Evolutionary conservation across 2,888 invertebrate genomes (phyloP), one percentile per base, ranked within the genome.

Genomic region (Tachina fera): DNA sequence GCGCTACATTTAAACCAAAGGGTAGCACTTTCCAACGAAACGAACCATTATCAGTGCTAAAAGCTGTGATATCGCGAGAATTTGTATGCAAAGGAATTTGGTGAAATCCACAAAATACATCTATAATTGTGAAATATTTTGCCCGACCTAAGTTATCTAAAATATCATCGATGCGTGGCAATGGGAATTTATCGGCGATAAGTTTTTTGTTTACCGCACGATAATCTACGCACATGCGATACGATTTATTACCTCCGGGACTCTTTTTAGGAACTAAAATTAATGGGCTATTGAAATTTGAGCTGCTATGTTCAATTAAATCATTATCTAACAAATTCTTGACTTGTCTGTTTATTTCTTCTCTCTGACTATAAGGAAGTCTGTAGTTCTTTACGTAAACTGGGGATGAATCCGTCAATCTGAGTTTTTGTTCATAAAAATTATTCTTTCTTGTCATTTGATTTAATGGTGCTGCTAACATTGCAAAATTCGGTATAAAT

Each of bases 281-380:
- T 1, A 61, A 9, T n/a, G 51, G 74, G 43, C 63, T 74, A 11
- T 51, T 63, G 1, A 19, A 61, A 41, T 63, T 74, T 14, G 61
- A 61, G 14, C 14, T 39, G 22, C 41, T 74, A 0, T 63, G 82
- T 47, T 82, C 70, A n/a, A 82, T 76, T 71, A 76, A 61, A 19
- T 82, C 47, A 45, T 70, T 70, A 19, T 76, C 1, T 47, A 82
- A 13, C 49, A 81, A 43, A 10, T 74, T 47, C 43, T 41, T 1
- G n/a, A 67, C 56, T 31, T 76, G 65, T 31, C 19, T 60, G 10
- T 77, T 11, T 11, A 82, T 82, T 60, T 82, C 75, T 0, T 61
- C n/a, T 31, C 45, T 61, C 53, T 76, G 75, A 4, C 56, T 60
- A 61, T 82, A 19, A 0, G 53, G 19, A 8, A 53, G 53, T 4